Percentiles rank a stretch among this genome's conserved stretches.
Evolutionary conservation across 2,888 invertebrate species (phyloP).

Genomic region (Phaonia tiefii): DNA sequence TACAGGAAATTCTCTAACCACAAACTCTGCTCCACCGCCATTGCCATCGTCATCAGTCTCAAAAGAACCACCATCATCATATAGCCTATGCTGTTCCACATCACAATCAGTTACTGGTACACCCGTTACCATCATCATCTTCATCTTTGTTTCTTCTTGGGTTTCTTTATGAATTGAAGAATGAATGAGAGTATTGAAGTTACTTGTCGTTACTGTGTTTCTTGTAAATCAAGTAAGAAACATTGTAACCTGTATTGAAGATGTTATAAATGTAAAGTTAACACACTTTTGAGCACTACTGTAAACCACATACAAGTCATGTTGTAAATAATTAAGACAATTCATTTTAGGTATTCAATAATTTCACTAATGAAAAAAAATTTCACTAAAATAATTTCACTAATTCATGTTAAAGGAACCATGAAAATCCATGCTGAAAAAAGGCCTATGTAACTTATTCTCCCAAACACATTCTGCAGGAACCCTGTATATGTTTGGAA

Average conservation of each 20-base stretch:
- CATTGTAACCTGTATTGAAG: not conserved
- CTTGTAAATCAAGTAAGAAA: conserved; percentile 25
- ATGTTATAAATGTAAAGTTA: not conserved
- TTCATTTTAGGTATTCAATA: too few relatives aligned
- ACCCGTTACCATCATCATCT: conserved; percentile 19
- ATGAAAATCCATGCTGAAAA: too few relatives aligned
- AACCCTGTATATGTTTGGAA: too few relatives aligned
- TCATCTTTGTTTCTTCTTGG: not conserved
- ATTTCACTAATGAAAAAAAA: too few relatives aligned
- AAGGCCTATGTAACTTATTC: too few relatives aligned
- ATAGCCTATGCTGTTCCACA: not conserved
- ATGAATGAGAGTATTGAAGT: too few relatives aligned
- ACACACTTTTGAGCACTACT: not conserved
- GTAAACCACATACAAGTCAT: too few relatives aligned
- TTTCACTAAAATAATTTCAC: too few relatives aligned
- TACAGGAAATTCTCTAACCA: conserved; percentile 65
- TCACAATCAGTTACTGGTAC: not conserved
- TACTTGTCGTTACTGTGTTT: not conserved
- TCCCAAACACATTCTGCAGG: too few relatives aligned
- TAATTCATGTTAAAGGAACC: too few relatives aligned
- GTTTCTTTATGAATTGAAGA: conserved; percentile 23
- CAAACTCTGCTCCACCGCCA: not conserved
- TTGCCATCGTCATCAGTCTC: not conserved
- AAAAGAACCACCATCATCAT: not conserved
- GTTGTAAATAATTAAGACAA: too few relatives aligned